phyloP scores from a whole-genome alignment of 2,113 vertebrate genomes.

The Petroica traversi region DNA sequence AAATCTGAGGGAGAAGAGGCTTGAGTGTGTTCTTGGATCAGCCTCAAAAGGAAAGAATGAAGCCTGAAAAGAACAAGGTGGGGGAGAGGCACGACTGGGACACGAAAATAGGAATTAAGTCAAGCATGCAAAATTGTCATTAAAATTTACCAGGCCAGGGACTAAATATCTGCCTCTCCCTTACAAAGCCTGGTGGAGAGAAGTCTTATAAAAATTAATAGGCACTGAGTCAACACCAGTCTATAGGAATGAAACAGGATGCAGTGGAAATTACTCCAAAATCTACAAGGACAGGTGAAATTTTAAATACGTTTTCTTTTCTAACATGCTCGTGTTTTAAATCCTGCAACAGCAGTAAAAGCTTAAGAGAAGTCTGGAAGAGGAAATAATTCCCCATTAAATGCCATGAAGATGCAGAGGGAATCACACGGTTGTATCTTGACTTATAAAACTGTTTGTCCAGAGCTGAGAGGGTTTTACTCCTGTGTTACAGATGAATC shows the following conservation, averaged over 20 bases:
- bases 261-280: background rate
- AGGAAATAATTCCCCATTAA: background rate
- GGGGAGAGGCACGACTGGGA: background rate
- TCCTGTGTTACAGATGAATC: background rate
- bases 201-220: constrained; percentile 33
- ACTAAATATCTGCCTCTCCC: background rate
- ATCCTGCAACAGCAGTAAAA: background rate
- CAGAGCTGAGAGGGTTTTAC: background rate
- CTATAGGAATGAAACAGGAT: background rate
- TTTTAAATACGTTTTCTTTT: background rate
- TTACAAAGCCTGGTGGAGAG: background rate
- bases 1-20: background rate
- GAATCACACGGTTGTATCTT: background rate
- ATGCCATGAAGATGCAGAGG: background rate
- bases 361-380: background rate
- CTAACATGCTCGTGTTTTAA: background rate
- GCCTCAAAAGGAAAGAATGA: background rate
- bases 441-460: background rate
- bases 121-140: constrained; percentile 63
- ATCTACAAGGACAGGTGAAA: background rate
- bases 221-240: background rate
- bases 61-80: constrained; percentile 3
- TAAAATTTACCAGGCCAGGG: constrained; percentile 56
- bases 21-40: background rate
- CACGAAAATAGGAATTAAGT: constrained; percentile 3